Evolutionary conservation across 2,113 vertebrate species (phyloP).

Genomic region (rat (Rattus norvegicus)): DNA sequence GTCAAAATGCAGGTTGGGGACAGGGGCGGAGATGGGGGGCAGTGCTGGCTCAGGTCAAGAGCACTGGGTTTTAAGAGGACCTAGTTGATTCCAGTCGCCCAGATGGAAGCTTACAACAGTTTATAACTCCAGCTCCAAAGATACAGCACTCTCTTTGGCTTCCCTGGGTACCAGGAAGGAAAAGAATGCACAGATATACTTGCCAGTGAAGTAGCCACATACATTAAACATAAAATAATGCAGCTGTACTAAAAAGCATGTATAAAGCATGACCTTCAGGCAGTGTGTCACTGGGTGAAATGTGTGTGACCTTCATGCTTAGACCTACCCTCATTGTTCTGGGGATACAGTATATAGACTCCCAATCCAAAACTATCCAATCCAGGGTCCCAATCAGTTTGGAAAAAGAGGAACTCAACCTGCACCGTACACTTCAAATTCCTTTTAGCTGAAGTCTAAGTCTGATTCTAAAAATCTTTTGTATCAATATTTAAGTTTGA

Average conservation of each 20-base stretch:
- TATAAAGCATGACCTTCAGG: neutral
- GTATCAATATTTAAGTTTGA: neutral
- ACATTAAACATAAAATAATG: neutral
- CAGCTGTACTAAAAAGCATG: neutral
- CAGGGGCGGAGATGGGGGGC: neutral
- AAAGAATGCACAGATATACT: neutral
- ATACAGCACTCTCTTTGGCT: neutral
- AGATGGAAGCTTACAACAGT: neutral
- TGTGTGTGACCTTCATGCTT: neutral
- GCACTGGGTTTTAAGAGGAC: neutral
- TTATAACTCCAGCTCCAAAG: neutral
- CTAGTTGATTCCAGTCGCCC: neutral
- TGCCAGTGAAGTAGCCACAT: neutral
- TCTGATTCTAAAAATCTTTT: slow-evolving; percentile 2
- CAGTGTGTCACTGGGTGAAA: neutral
- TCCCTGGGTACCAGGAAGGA: neutral
- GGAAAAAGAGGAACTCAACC: neutral
- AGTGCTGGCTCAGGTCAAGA: neutral
- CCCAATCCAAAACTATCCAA: neutral
- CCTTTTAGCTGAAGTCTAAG: neutral
- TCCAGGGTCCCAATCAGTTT: neutral
- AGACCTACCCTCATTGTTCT: neutral
- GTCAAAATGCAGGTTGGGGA: neutral
- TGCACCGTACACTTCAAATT: neutral
- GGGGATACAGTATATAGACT: neutral